Conservation (phyloP, 2,113 vertebrate species). For the Alligator sinensis region DNA sequence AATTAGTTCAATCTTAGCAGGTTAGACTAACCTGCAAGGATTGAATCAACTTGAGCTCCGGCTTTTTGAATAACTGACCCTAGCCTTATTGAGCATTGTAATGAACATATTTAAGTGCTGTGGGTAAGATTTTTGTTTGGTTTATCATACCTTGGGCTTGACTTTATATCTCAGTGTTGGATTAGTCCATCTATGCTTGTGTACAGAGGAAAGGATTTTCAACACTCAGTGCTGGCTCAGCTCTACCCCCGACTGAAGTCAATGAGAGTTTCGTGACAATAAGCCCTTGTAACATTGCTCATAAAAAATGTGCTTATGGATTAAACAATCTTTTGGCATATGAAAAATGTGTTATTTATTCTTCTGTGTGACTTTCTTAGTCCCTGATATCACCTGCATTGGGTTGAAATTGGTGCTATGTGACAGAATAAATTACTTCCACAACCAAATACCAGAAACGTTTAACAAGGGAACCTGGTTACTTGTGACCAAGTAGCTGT, state of each 20-base stretch:
- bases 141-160: not conserved
- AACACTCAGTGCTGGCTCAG: not conserved
- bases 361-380: not conserved
- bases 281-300: not conserved
- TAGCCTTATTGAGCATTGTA: no score
- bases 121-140: not conserved
- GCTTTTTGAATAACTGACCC: no score
- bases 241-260: not conserved
- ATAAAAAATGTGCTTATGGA: not conserved
- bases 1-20: no score
- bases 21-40: no score
- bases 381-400: no score
- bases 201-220: not conserved
- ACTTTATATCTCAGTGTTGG: not conserved
- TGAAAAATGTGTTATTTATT: not conserved
- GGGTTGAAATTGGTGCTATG: not conserved
- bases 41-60: no score
- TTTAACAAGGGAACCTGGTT: no score
- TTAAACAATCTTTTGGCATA: not conserved
- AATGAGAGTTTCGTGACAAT: not conserved
- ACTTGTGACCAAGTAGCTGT: not conserved
- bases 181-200: not conserved
- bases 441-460: no score
- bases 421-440: no score
- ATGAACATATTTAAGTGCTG: not conserved